Evolutionary conservation across 2,113 vertebrate species (phyloP).

Genomic region (Rana temporaria): DNA sequence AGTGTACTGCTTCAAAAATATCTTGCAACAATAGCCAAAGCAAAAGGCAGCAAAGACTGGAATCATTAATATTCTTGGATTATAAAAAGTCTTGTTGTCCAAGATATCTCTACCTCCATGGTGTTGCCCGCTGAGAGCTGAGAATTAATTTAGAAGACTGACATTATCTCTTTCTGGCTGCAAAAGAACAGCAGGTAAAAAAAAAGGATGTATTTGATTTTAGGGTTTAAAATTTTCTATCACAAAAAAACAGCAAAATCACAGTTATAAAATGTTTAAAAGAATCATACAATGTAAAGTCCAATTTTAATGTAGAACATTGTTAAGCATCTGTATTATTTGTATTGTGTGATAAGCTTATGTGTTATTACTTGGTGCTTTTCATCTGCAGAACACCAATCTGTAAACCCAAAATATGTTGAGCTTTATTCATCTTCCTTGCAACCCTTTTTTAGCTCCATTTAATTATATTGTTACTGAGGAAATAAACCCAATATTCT

Average conservation of each 20-base stretch:
- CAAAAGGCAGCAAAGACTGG: too few relatives aligned
- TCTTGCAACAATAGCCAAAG: too few relatives aligned
- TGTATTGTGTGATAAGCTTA: neutral
- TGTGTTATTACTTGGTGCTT: neutral
- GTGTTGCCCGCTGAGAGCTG: too few relatives aligned
- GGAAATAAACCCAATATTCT: too few relatives aligned
- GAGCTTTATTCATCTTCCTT: too few relatives aligned
- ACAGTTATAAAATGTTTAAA: neutral
- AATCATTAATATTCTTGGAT: too few relatives aligned
- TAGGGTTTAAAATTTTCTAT: neutral
- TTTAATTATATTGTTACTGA: too few relatives aligned
- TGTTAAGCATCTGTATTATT: neutral
- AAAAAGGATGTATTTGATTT: slow-evolving; percentile 15
- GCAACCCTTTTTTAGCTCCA: too few relatives aligned
- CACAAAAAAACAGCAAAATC: neutral
- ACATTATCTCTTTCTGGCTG: neutral
- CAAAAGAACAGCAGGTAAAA: neutral
- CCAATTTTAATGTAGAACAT: neutral
- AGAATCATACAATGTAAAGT: neutral
- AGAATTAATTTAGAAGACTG: neutral
- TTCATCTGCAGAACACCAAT: neutral
- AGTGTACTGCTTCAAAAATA: too few relatives aligned
- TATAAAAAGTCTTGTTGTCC: too few relatives aligned
- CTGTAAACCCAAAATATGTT: too few relatives aligned
- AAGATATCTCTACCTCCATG: too few relatives aligned